Base-by-base conservation (phyloP, 1,140 invertebrate species). In the Pararge aegeria region DNA sequence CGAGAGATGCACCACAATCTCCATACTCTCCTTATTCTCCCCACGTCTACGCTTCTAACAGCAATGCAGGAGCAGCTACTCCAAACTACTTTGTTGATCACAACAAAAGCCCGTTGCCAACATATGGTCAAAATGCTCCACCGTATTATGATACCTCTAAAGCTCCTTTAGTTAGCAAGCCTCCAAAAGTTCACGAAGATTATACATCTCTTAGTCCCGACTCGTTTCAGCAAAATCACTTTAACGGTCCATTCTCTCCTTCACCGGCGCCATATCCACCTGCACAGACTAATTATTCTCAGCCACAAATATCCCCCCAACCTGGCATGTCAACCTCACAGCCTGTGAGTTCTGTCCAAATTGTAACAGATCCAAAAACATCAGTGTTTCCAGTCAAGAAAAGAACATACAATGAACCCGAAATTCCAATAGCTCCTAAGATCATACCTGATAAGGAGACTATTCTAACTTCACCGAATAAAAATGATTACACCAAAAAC, bases 1-100 rank as follows among this genome's bases (percentile, higher is more conserved):
- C 93, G 5, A 83, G 92, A 2, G 93, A 93, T 64, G 92, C 90
- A 62, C 91, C 92, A 1, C 92, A 93, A 12, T 91, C 90, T 3
- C 90, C 91, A 13, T 93, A 93, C 84, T 89, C 92, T 3, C 91
- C 93, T 40, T 93, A 93, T 69, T 91, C 92, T 7, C 92, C 91
- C 82, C 92, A 92, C 64, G 93, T 92, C 30, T 94, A 92, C 72
- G 92, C 91, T 30, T 90, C 90, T 4, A 91, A 91, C 29, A 92
- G 78, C 34, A 84, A 84, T 1, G 78, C 89, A 0, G 86, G 78
- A 5, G 78, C 80, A 4, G 49, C 79, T 5, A 86, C 80, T 13
- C 84, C 86, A 1, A 82, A 80, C 60, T 88, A 88, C 61, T 86
- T 83, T 55, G 68, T 84, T 4, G 89, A 90, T 46, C 83, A 88